Conservation (phyloP, 1,140 invertebrate genomes). For the Leptopilina boulardi region DNA sequence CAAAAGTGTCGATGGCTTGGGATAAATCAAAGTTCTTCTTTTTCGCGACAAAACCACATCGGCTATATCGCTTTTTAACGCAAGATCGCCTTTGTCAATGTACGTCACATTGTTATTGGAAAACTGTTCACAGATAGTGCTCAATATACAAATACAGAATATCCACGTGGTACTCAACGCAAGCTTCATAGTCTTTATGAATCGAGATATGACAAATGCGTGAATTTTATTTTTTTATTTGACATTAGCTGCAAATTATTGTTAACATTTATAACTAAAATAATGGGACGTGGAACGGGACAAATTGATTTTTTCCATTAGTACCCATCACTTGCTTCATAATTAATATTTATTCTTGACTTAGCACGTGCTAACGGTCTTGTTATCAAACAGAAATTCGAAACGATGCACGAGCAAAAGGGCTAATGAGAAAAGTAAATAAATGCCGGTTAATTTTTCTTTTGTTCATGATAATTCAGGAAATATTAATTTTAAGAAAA, state of each 20-base stretch:
- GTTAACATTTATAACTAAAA: neutral
- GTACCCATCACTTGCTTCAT: neutral
- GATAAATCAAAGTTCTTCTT: slow-evolving; percentile 64
- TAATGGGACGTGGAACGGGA: neutral
- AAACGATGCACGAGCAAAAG: neutral
- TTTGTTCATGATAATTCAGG: neutral
- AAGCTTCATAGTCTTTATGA: slow-evolving; percentile 49
- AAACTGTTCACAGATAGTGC: slow-evolving; percentile 49
- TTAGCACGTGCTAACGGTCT: neutral
- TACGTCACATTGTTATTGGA: slow-evolving; percentile 50
- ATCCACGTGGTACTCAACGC: slow-evolving; percentile 52
- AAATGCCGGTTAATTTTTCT: too few relatives aligned
- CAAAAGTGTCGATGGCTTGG: slow-evolving; percentile 59
- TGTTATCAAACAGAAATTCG: neutral
- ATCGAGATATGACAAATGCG: neutral
- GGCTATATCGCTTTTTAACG: slow-evolving; percentile 39
- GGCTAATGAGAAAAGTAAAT: neutral
- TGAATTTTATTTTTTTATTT: neutral
- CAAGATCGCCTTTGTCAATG: slow-evolving; percentile 53
- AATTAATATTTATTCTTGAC: neutral
- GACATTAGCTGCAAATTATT: neutral
- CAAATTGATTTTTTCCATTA: neutral
- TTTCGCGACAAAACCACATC: slow-evolving; percentile 43
- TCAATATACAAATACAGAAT: slow-evolving; percentile 53
- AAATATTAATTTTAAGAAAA: too few relatives aligned